Percentiles rank a stretch among this genome's conserved stretches.
These are phyloP conservation scores for Eupithecia dodoneata DNA, from an alignment of 2,888 invertebrate genomes.

Conservation along the genomic window DNA sequence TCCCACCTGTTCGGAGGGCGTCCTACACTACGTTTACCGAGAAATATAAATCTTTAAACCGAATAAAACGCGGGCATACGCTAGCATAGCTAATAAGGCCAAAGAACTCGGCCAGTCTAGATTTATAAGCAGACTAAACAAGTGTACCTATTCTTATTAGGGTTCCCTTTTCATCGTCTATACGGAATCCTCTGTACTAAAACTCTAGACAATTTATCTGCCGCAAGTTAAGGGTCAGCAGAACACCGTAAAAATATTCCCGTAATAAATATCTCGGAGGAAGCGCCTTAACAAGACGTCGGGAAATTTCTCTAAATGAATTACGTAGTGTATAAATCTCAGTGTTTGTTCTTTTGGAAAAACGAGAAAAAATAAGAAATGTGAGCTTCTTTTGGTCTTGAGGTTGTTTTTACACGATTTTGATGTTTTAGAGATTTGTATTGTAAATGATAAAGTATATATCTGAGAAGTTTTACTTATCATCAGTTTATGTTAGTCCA, in stretches of 20 bases:
- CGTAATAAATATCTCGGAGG: constrained; percentile 40
- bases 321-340: constrained; percentile 44
- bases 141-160: constrained; percentile 6
- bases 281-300: constrained; percentile 45
- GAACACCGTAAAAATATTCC: constrained; percentile 37
- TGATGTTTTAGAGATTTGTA: background rate
- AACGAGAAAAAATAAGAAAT: constrained; percentile 31
- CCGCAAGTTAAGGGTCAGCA: constrained; percentile 27
- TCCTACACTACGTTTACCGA: no score
- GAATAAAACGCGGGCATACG: background rate
- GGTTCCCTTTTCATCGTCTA: background rate
- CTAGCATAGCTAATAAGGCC: background rate
- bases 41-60: no score
- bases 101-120: background rate
- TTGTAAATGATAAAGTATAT: background rate
- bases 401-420: constrained; percentile 1
- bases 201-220: constrained; percentile 4
- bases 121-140: background rate
- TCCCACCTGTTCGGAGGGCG: no score
- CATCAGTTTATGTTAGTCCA: background rate
- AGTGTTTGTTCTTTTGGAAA: constrained; percentile 43
- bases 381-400: constrained; percentile 14
- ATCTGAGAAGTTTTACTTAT: background rate
- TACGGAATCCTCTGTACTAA: background rate
- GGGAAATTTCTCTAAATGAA: constrained; percentile 42